phyloP scores from a whole-genome alignment of 2,888 invertebrate genomes.

The Eupithecia tripunctaria region DNA sequence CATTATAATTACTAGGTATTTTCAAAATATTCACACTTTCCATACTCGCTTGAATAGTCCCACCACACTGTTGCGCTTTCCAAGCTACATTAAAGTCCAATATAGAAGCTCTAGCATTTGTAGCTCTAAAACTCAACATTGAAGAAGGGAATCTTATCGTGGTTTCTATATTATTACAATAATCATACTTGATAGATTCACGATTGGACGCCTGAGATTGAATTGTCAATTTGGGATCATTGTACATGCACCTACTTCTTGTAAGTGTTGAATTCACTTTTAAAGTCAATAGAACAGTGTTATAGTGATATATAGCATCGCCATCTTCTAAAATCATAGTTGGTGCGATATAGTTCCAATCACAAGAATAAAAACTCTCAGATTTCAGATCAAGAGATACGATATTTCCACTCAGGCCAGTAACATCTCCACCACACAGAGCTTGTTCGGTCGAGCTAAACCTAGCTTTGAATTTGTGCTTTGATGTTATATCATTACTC shows the following conservation, averaged over 20 bases:
- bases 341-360: constrained; percentile 64
- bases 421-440: constrained; percentile 69
- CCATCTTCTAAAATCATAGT: constrained; percentile 22
- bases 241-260: constrained; percentile 56
- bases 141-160: constrained; percentile 62
- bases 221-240: constrained; percentile 61
- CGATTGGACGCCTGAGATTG: constrained; percentile 41
- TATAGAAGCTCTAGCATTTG: constrained; percentile 49
- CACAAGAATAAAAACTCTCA: constrained; percentile 62
- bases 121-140: constrained; percentile 58
- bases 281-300: constrained; percentile 60
- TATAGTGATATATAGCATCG: constrained; percentile 47
- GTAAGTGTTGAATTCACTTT: constrained; percentile 57
- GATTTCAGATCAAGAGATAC: constrained; percentile 60
- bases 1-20: constrained; percentile 70
- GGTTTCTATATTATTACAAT: constrained; percentile 60
- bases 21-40: constrained; percentile 59
- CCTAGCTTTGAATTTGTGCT: constrained; percentile 88
- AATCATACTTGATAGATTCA: constrained; percentile 44
- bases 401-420: constrained; percentile 58
- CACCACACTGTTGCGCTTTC: constrained; percentile 87
- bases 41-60: constrained; percentile 70
- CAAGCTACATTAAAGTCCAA: constrained; percentile 73
- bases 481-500: constrained; percentile 71
- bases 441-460: constrained; percentile 86